Conservation (phyloP, 2,888 invertebrate genomes). For the Leucophenga montana region DNA sequence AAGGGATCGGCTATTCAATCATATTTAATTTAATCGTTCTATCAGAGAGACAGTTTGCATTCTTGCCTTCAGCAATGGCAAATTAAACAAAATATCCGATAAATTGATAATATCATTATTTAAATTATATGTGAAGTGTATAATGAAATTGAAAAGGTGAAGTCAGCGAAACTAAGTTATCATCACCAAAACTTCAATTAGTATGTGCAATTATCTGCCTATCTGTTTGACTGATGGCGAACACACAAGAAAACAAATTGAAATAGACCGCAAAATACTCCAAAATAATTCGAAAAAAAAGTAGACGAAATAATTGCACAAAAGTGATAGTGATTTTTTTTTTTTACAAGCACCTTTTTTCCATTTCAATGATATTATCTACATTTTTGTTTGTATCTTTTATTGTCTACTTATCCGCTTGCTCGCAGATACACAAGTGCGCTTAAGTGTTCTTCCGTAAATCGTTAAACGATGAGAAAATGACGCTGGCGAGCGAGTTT, state of each 20-base stretch:
- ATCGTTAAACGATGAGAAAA: slow-evolving; percentile 51
- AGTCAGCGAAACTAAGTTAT: not conserved
- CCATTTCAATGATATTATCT: slow-evolving; percentile 40
- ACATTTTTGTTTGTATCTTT: slow-evolving; percentile 39
- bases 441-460: slow-evolving; percentile 61
- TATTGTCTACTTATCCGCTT: slow-evolving; percentile 35
- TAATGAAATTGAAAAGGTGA: not conserved
- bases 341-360: slow-evolving; percentile 34
- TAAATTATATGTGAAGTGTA: not conserved
- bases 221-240: not conserved
- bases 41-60: no score
- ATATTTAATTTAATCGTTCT: no score
- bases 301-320: slow-evolving; percentile 37
- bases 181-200: slow-evolving; percentile 53
- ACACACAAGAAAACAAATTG: slow-evolving; percentile 36
- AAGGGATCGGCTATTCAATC: no score
- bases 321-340: slow-evolving; percentile 47
- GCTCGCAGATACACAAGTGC: slow-evolving; percentile 52
- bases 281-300: slow-evolving; percentile 53
- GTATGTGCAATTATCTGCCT: slow-evolving; percentile 44
- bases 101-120: not conserved
- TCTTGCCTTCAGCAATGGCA: no score
- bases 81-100: no score
- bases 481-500: slow-evolving; percentile 27
- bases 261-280: slow-evolving; percentile 27